A percentile compares a stretch with the other conserved stretches of the same genome.
phyloP scores from a whole-genome alignment of 2,113 vertebrate genomes.

The Urocynchramus pylzowi region DNA sequence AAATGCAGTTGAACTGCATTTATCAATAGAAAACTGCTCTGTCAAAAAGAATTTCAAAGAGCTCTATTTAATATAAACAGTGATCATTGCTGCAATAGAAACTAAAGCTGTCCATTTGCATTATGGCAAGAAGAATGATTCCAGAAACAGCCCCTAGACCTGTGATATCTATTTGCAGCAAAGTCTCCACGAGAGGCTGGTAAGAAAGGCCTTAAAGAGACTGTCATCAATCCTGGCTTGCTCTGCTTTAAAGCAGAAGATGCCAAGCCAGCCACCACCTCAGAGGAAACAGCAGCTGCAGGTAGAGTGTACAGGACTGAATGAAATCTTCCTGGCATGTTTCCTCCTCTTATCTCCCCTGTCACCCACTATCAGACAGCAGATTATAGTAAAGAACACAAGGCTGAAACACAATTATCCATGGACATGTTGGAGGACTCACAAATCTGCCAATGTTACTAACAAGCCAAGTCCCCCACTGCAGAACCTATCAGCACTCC shows the following conservation, averaged over 20 bases:
- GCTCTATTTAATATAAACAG: background rate
- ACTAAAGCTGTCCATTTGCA: conserved; percentile 12
- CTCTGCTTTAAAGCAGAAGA: conserved; percentile 57
- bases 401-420: conserved; percentile 28
- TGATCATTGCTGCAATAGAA: background rate
- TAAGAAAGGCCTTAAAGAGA: conserved; percentile 50
- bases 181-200: conserved; percentile 50
- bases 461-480: background rate
- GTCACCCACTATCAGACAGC: background rate
- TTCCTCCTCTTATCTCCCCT: conserved; percentile 56
- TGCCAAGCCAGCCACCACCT: conserved; percentile 6
- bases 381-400: conserved; percentile 44
- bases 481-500: conserved; percentile 34
- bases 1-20: background rate
- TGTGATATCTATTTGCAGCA: conserved; percentile 55
- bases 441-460: conserved; percentile 37
- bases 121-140: conserved; percentile 44
- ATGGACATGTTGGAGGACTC: background rate
- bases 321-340: conserved; percentile 13
- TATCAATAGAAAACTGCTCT: background rate
- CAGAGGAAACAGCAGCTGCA: conserved; percentile 6
- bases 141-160: conserved; percentile 59
- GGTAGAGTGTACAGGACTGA: background rate
- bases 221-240: conserved; percentile 59
- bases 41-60: background rate